Evolutionary conservation across 2,888 invertebrate species (phyloP).

Genomic region (Chymomyza amoena): DNA sequence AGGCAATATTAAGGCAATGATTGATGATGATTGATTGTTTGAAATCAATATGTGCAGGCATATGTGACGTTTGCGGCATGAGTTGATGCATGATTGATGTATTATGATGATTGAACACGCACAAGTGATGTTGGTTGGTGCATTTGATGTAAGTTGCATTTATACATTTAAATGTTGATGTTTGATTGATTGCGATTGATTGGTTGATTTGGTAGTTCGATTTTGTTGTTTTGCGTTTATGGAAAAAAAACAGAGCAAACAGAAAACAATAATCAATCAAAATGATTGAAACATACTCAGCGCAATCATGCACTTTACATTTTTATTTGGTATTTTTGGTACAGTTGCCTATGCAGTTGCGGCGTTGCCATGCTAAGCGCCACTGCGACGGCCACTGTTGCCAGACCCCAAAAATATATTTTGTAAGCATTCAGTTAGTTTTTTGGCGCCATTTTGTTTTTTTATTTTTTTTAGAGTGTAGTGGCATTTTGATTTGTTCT

Average conservation of each 20-base stretch:
- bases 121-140: neutral
- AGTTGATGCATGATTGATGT: neutral
- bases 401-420: conserved; percentile 20
- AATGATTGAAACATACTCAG: neutral
- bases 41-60: neutral
- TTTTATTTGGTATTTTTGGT: conserved; percentile 7
- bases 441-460: neutral
- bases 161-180: neutral
- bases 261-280: conserved; percentile 21
- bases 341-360: conserved; percentile 13
- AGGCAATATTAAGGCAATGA: conserved; percentile 15
- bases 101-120: neutral
- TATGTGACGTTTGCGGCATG: neutral
- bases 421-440: neutral
- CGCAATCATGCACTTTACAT: neutral
- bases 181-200: neutral
- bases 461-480: neutral
- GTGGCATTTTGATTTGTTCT: conserved; percentile 47
- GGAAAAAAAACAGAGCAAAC: conserved; percentile 21
- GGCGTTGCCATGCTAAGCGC: conserved; percentile 36
- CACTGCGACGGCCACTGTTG: conserved; percentile 15
- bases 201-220: neutral
- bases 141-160: conserved; percentile 11
- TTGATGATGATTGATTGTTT: conserved; percentile 27
- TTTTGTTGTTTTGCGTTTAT: conserved; percentile 6